Evolutionary conservation across 2,113 vertebrate species (phyloP).

Genomic region (Rhinolophus ferrumequinum): DNA sequence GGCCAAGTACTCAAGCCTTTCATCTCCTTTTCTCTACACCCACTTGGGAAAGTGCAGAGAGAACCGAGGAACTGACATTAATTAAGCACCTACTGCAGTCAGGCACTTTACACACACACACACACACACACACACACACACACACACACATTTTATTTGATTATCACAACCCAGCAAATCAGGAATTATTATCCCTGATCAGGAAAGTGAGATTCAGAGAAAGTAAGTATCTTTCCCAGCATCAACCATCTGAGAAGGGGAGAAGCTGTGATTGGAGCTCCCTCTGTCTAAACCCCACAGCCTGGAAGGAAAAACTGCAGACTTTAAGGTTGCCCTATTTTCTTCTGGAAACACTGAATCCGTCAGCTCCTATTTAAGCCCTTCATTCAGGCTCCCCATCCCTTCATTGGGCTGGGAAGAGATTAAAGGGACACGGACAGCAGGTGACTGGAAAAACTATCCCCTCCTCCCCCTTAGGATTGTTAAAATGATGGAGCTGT

Average conservation of each 20-base stretch:
- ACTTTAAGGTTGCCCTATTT: background rate
- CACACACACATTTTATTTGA: background rate
- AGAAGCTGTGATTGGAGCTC: background rate
- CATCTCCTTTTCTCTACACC: background rate
- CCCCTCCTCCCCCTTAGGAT: background rate
- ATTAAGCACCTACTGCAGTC: background rate
- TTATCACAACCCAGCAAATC: background rate
- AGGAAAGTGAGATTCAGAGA: background rate
- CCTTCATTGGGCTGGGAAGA: background rate
- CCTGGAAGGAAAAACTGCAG: background rate
- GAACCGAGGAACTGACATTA: background rate
- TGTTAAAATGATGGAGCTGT: background rate
- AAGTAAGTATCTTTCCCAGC: background rate
- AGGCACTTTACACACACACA: background rate
- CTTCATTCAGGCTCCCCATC: background rate
- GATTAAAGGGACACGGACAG: background rate
- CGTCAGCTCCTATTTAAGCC: background rate
- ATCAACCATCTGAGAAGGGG: background rate
- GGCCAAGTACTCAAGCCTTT: background rate
- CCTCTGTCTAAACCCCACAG: background rate
- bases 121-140: background rate
- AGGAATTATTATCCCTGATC: background rate
- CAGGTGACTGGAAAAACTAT: background rate
- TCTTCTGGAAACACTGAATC: conserved; percentile 11
- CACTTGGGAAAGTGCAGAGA: background rate